phyloP scores from a whole-genome alignment of 2,888 invertebrate genomes.

The Spilarctia lutea region DNA sequence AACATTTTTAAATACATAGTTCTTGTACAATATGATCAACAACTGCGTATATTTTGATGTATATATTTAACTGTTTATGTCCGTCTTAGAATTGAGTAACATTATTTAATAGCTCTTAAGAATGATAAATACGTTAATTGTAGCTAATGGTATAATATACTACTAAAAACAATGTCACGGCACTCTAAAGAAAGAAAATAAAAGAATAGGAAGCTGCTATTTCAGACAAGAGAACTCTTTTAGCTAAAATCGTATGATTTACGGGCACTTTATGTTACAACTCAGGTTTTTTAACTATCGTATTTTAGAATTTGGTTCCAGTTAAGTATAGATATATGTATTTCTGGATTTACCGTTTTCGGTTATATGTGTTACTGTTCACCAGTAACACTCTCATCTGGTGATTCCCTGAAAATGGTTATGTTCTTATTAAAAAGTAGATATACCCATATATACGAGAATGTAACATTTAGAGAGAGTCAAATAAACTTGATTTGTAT shows the following conservation, averaged over 20 bases:
- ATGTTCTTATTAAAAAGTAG: no score
- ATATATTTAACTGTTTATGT: conserved; percentile 24
- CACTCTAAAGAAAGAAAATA: not conserved
- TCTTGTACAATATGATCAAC: conserved; percentile 29
- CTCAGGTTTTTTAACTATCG: not conserved
- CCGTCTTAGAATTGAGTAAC: not conserved
- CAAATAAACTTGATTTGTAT: not conserved
- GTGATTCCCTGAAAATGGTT: not conserved
- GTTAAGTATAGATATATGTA: not conserved
- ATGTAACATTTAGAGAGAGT: not conserved
- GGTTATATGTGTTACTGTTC: not conserved
- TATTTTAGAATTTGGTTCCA: not conserved
- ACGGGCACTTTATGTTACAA: not conserved
- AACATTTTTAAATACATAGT: conserved; percentile 32
- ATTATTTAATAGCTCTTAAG: conserved; percentile 19
- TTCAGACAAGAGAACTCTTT: not conserved
- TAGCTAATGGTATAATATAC: not conserved
- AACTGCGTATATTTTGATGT: conserved; percentile 23
- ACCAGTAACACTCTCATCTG: no score
- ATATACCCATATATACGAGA: not conserved
- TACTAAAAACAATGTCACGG: not conserved
- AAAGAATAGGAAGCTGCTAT: not conserved
- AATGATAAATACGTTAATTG: conserved; percentile 1
- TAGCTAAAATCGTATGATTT: not conserved
- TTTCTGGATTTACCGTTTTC: no score